Percentiles rank a stretch among this genome's conserved stretches.
Evolutionary conservation across 2,888 invertebrate genomes (phyloP).

Genomic region (Eurytoma adleriae): DNA sequence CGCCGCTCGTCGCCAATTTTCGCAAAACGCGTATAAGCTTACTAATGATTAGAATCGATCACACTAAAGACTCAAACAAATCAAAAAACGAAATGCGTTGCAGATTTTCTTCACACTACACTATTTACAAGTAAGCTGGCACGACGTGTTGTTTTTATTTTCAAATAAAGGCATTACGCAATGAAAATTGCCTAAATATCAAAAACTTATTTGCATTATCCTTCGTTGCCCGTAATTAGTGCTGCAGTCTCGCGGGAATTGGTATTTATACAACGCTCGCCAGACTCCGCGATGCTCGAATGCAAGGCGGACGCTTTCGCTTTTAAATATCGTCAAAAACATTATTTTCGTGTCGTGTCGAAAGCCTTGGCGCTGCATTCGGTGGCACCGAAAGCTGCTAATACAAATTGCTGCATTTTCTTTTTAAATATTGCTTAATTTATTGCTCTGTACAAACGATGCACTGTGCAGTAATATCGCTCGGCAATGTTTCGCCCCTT

Average conservation of each 20-base stretch:
- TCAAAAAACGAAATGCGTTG: slow-evolving; percentile 13
- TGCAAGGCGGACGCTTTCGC: slow-evolving; percentile 4
- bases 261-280: slow-evolving; percentile 1
- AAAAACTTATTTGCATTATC: slow-evolving; percentile 31
- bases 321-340: neutral
- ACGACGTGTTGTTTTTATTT: slow-evolving; percentile 6
- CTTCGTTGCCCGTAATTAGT: slow-evolving; percentile 27
- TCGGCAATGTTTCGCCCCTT: slow-evolving; percentile 39
- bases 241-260: slow-evolving; percentile 8
- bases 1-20: neutral
- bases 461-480: slow-evolving; percentile 34
- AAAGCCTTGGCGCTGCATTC: neutral
- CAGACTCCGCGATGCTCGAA: neutral
- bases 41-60: slow-evolving; percentile 2
- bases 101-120: slow-evolving; percentile 5
- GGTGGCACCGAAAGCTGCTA: neutral
- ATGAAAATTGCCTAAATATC: slow-evolving; percentile 36
- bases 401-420: slow-evolving; percentile 20
- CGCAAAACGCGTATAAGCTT: slow-evolving; percentile 5
- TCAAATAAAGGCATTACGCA: slow-evolving; percentile 21
- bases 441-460: slow-evolving; percentile 64
- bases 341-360: no score
- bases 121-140: slow-evolving; percentile 35
- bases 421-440: slow-evolving; percentile 64
- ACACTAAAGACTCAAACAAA: slow-evolving; percentile 16